Percentiles rank a stretch among this genome's conserved stretches.
Evolutionary conservation across 2,113 vertebrate genomes (phyloP).

Genomic region (Heterocephalus glaber): DNA sequence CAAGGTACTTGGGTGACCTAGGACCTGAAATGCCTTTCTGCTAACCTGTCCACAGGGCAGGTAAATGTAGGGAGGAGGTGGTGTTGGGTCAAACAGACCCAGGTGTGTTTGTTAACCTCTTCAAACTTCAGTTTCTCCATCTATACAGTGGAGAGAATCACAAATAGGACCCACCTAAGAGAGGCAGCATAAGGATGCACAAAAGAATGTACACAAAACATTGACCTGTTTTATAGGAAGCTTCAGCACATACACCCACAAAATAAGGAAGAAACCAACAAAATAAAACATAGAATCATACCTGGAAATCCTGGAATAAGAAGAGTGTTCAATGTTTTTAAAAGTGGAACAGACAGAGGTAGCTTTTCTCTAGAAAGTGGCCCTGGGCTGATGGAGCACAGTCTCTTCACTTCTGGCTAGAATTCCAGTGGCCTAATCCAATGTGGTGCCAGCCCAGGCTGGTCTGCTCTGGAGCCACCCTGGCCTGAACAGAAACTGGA

Average conservation of each 20-base stretch:
- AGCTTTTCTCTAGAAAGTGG: not conserved
- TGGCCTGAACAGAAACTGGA: not conserved
- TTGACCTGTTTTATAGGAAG: not conserved
- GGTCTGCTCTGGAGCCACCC: not conserved
- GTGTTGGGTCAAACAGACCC: not conserved
- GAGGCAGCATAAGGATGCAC: not conserved
- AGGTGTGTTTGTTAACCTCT: not conserved
- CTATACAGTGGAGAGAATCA: not conserved
- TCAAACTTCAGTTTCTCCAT: not conserved
- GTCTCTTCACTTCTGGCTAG: not conserved
- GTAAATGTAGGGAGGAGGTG: not conserved
- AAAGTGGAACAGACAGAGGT: not conserved
- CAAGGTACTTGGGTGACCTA: not conserved
- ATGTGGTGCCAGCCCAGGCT: not conserved
- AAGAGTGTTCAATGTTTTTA: not conserved
- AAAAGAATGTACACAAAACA: not conserved
- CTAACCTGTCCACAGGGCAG: not conserved
- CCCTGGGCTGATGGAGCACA: not conserved
- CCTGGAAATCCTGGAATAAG: not conserved
- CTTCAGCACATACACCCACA: not conserved
- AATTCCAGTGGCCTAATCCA: not conserved
- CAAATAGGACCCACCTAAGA: not conserved
- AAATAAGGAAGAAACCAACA: not conserved
- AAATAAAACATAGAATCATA: not conserved
- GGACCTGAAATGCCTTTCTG: not conserved